Evolutionary conservation across 2,888 invertebrate species (phyloP).

Genomic region (Achlya flavicornis): DNA sequence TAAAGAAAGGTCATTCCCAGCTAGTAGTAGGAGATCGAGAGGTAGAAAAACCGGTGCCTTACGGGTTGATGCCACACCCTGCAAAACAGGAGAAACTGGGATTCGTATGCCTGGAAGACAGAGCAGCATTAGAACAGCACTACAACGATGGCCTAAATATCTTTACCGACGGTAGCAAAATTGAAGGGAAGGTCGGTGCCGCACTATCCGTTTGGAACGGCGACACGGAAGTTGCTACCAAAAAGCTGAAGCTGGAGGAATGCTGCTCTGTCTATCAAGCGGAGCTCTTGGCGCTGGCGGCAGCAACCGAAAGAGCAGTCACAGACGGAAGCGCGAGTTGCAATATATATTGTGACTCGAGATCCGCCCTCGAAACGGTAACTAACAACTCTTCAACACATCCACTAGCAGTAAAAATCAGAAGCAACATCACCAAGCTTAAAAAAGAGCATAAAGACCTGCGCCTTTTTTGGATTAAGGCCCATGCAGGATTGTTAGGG

Average conservation of each 20-base stretch:
- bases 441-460: no score
- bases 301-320: background rate
- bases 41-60: background rate
- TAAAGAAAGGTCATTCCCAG: no score
- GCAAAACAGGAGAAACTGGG: background rate
- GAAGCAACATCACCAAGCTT: no score
- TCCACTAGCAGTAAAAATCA: no score
- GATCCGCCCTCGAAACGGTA: conserved; percentile 16
- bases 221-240: conserved; percentile 17
- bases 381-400: background rate
- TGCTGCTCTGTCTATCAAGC: conserved; percentile 29
- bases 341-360: conserved; percentile 23
- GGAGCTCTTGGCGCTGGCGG: conserved; percentile 17
- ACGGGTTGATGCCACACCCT: conserved; percentile 16
- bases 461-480: no score
- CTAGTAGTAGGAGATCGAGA: no score
- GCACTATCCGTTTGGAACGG: conserved; percentile 23
- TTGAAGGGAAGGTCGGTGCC: conserved; percentile 25
- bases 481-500: no score
- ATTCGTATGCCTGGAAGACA: no score
- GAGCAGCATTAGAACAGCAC: conserved; percentile 7
- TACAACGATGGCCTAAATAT: conserved; percentile 13
- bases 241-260: background rate
- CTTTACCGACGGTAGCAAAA: conserved; percentile 30
- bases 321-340: background rate